These are phyloP conservation scores for Oryzias dopingdopingensis DNA, from an alignment of 2,797 vertebrate genomes.

Conservation along the genomic window DNA sequence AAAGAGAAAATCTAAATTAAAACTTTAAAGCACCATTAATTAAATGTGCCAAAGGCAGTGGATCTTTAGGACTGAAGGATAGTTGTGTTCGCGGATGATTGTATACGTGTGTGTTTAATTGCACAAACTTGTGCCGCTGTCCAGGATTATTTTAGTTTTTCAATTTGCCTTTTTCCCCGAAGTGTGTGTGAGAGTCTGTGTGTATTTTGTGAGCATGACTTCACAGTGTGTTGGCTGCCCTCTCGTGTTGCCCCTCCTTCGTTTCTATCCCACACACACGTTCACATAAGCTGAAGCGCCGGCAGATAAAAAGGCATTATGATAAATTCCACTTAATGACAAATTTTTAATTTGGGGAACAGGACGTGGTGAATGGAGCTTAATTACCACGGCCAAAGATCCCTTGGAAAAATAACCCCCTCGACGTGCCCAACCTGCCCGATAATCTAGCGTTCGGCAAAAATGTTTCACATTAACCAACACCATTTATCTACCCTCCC, in stretches of 20 bases:
- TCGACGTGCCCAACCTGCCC: constrained; percentile 67
- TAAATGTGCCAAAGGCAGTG: constrained; percentile 97
- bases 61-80: constrained; percentile 76
- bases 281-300: constrained; percentile 86
- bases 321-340: constrained; percentile 99
- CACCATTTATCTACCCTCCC: constrained; percentile 74
- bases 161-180: constrained; percentile 83
- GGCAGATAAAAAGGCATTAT: constrained; percentile 99
- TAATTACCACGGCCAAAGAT: constrained; percentile 78
- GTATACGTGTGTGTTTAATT: constrained; percentile 26
- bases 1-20: constrained; percentile 90
- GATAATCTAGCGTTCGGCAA: constrained; percentile 67
- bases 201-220: constrained; percentile 36
- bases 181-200: constrained; percentile 9
- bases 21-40: constrained; percentile 99
- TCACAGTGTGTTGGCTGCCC: constrained; percentile 81
- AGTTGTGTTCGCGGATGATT: constrained; percentile 22
- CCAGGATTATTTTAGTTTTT: constrained; percentile 97
- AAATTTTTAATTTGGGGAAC: constrained; percentile 99
- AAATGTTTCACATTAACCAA: constrained; percentile 73
- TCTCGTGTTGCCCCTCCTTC: constrained; percentile 71
- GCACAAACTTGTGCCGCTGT: constrained; percentile 72
- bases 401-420: constrained; percentile 73
- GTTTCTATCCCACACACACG: constrained; percentile 64
- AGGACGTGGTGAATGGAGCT: constrained; percentile 88